Conservation (phyloP, 2,113 vertebrate species). For the Centropus bengalensis region DNA sequence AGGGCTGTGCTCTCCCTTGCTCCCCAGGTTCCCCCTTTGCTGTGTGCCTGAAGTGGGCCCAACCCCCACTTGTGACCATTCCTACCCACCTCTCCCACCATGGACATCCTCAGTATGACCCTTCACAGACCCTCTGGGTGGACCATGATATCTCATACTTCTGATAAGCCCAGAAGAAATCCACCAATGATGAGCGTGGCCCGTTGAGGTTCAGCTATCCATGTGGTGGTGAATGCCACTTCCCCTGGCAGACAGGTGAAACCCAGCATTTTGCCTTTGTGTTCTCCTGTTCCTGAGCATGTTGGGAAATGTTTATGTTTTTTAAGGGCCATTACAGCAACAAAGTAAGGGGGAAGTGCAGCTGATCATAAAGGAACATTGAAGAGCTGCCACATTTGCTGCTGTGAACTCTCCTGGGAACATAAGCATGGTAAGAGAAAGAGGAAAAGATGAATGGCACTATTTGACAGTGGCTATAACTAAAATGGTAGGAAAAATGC, state of each 20-base stretch:
- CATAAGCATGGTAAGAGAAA: background rate
- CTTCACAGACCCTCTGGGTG: background rate
- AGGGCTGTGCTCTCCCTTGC: background rate
- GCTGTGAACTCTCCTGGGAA: background rate
- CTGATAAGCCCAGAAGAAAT: background rate
- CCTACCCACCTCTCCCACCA: background rate
- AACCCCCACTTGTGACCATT: rapidly evolving
- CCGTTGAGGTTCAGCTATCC: background rate
- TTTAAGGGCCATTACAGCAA: background rate
- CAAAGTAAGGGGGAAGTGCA: background rate
- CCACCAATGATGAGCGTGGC: background rate
- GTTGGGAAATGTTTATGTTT: background rate
- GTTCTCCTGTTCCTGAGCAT: background rate
- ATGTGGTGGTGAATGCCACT: background rate
- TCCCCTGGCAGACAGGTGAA: background rate
- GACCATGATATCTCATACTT: background rate
- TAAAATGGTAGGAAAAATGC: background rate
- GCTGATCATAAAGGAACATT: background rate
- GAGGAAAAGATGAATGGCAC: background rate
- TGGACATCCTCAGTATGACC: background rate
- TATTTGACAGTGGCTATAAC: background rate
- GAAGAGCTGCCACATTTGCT: background rate
- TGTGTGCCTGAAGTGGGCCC: rapidly evolving
- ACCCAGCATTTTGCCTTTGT: background rate
- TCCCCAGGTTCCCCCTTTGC: background rate